Evolutionary conservation across 2,113 vertebrate species (phyloP), one percentile per base, ranked within the genome.

Genomic region (Marmota flaviventris): DNA sequence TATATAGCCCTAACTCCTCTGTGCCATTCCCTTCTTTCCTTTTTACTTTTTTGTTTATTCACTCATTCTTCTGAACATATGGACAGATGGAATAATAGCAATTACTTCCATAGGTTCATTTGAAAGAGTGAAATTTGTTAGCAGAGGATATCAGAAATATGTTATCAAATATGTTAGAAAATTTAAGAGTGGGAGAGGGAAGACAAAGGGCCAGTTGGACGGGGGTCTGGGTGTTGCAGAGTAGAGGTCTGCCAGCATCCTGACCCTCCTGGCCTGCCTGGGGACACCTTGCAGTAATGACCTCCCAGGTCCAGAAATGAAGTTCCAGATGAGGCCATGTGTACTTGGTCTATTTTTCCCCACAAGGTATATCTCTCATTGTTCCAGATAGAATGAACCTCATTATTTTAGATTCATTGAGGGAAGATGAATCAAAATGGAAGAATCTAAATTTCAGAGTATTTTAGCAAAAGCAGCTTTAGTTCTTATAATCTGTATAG

Each of bases 321-420:
- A 91, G 12, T 16, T 48, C 63, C 61, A 84, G 6, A 45, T 18
- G 25, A 78, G 24, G 1, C 76, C 39, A 3, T 24, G 11, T 45
- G 37, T 67, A 24, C 18, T 4, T 20, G 5, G 11, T 48, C 34
- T 72, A 20, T 85, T 1, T 29, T 78, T 63, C 37, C 20, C 39
- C 27, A 5, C 27, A 14, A 82, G 14, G 5, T 82, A 76, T 91
- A 12, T 34, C 84, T 82, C 58, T 77, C 77, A 32, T 34, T 87
- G 25, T 89, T 85, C 58, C 76, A 73, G 78, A 67, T 45, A 61
- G 37, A 77, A 37, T 75, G 48, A 88, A 77, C 58, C 12, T 94
- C 69, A 45, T 70, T 77, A 76, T 87, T 93, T 94, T 75, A 39
- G 24, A 76, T 91, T 85, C 67, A 95, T 51, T 97, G 53, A 39